phyloP scores from a whole-genome alignment of 2,888 invertebrate genomes.

The Euspilapteryx auroguttella region DNA sequence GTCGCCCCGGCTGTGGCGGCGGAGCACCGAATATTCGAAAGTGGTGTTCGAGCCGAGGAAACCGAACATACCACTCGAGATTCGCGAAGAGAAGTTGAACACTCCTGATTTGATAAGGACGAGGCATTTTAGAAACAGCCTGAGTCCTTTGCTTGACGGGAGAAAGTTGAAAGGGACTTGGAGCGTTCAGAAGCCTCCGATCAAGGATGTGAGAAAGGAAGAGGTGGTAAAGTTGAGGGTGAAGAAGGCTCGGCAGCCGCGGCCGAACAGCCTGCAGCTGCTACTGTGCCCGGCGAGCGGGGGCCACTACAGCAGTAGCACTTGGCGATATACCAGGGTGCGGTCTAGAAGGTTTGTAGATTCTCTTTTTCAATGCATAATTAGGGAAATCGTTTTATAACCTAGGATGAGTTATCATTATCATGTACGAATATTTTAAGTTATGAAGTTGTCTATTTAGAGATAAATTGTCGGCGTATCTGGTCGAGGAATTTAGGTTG shows the following conservation, averaged over 20 bases:
- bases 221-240: slow-evolving; percentile 38
- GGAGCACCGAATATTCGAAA: slow-evolving; percentile 49
- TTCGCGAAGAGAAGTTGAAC: slow-evolving; percentile 22
- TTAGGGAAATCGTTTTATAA: too few species aligned
- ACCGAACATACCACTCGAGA: slow-evolving; percentile 35
- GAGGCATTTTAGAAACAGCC: slow-evolving; percentile 28
- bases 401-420: too few species aligned
- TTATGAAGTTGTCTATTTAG: too few species aligned
- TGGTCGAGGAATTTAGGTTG: too few species aligned
- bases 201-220: slow-evolving; percentile 11
- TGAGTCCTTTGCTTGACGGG: slow-evolving; percentile 35
- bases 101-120: slow-evolving; percentile 35
- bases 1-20: slow-evolving; percentile 46
- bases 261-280: slow-evolving; percentile 49
- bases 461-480: too few species aligned
- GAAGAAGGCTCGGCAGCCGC: slow-evolving; percentile 40
- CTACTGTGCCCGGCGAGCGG: slow-evolving; percentile 44
- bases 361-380: too few species aligned
- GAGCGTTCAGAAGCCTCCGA: neutral
- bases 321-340: slow-evolving; percentile 49
- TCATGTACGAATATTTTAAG: too few species aligned
- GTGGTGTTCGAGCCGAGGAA: slow-evolving; percentile 47
- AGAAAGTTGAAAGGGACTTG: slow-evolving; percentile 5
- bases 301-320: slow-evolving; percentile 48
- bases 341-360: slow-evolving; percentile 48